Evolutionary conservation across 30 jellyfish, hydroid and myxozoan species (phyloP), one percentile per base, ranked within the genome.

Genomic region (Hydractinia echinata): DNA sequence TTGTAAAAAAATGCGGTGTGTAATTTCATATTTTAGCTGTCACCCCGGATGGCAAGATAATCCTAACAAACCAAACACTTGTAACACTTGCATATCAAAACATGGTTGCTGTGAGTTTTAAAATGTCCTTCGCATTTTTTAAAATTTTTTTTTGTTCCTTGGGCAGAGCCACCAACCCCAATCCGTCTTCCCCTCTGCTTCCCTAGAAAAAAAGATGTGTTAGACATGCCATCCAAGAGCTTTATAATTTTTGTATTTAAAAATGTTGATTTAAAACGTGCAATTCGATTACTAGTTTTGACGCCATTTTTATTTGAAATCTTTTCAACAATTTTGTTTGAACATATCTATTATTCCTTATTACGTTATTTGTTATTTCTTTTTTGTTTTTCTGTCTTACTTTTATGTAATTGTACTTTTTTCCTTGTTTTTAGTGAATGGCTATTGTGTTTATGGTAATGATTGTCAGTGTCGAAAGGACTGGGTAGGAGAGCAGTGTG

Each of bases 401-500:
- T 48, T 6, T 79, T 50, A 55, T 60, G 44, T 30, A 30, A 30
- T 30, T 30, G 44, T 30, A 30, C 44, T 81, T 9, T 18, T 8
- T 62, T 51, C 56, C 51, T 50, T 66, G 55, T 10, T 84, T 83
- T 58, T 79, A 93, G 99, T 76, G 50, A 72, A 93, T 88, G 99
- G 99, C 9, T 53, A 61, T n/a, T 93, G 99, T 74, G 66, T 68
- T 20, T 13, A 67, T 55, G 99, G 99, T 4, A 77, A 76, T 69
- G 99, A 93, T 55, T 93, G 99, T 80, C 16, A 55, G 21, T 93
- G 99, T 70, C 49, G 60, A 48, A 64, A 30, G 18, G 94, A 82
- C 66, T 93, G 99, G 99, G 64, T 89, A 44, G 99, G 99, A 53
- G 76, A 61, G 4, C 54, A 52, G 51, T 93, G 99, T 79, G 83